Conservation (phyloP, 2,113 vertebrate genomes). For the Neolamprologus caudopunctatus region DNA sequence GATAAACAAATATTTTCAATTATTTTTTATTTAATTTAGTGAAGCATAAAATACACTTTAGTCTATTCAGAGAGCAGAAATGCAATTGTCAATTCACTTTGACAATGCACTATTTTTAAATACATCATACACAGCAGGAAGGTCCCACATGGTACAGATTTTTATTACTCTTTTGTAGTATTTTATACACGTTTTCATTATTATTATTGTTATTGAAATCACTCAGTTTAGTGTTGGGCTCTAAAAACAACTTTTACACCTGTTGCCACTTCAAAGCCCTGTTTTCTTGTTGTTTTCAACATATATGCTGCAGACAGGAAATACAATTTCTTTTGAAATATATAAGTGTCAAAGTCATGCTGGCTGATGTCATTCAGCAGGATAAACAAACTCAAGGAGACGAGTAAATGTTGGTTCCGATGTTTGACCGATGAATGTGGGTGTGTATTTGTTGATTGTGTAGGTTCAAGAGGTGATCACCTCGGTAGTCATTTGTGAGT, state of each 20-base stretch:
- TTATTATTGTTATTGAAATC: not conserved
- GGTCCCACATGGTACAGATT: not conserved
- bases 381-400: not conserved
- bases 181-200: not conserved
- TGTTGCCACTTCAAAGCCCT: not conserved
- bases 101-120: not conserved
- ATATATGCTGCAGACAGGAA: not conserved
- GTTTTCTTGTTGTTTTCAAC: not conserved
- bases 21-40: not conserved
- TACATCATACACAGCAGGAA: not conserved
- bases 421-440: not conserved
- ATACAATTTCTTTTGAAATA: not conserved
- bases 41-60: not conserved
- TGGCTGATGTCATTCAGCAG: not conserved
- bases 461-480: not conserved
- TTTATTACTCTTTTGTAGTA: not conserved
- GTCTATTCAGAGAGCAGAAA: not conserved
- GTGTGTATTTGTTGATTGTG: not conserved
- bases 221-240: not conserved
- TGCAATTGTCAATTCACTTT: not conserved
- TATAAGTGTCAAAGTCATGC: not conserved
- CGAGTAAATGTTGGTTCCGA: not conserved
- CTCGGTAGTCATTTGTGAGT: not conserved
- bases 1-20: not conserved
- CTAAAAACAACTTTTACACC: not conserved